Evolutionary conservation across 2,888 invertebrate genomes (phyloP).

Genomic region (Allygus modestus): DNA sequence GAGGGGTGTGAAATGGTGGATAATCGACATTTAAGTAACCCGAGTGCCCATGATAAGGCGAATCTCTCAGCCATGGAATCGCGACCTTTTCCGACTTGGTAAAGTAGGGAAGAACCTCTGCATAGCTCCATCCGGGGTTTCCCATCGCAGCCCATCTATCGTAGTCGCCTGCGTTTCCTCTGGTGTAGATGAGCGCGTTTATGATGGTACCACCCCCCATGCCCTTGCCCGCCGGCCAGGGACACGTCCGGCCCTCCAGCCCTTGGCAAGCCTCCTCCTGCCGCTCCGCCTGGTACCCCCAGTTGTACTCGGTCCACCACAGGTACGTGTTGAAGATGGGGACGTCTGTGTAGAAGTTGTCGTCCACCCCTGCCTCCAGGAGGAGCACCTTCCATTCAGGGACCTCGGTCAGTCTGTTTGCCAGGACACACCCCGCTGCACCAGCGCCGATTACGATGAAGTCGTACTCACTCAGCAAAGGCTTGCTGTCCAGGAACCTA

Average conservation of each 20-base stretch:
- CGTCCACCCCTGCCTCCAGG: constrained; percentile 80
- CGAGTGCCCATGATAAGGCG: constrained; percentile 66
- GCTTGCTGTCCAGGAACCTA: constrained; percentile 67
- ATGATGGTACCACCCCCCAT: constrained; percentile 70
- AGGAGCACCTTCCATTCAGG: constrained; percentile 80
- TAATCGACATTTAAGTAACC: constrained; percentile 67
- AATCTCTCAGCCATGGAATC: constrained; percentile 68
- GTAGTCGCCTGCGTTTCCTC: constrained; percentile 70
- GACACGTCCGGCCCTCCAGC: constrained; percentile 81
- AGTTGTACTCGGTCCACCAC: constrained; percentile 81
- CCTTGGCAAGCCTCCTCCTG: constrained; percentile 80
- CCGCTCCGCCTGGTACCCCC: constrained; percentile 84
- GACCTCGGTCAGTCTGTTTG: constrained; percentile 83
- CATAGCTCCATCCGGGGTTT: constrained; percentile 70
- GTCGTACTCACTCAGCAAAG: constrained; percentile 70
- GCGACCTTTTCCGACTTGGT: constrained; percentile 69
- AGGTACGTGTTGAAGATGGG: constrained; percentile 79
- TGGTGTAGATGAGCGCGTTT: constrained; percentile 71
- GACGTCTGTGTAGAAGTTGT: constrained; percentile 78
- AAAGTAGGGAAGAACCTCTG: constrained; percentile 70
- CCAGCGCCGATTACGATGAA: constrained; percentile 80
- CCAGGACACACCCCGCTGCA: constrained; percentile 83
- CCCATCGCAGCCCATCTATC: constrained; percentile 70
- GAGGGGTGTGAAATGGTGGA: constrained; percentile 65
- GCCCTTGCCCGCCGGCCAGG: constrained; percentile 88